Conservation (phyloP, 2,888 invertebrate genomes). For the Eupithecia vulgata region DNA sequence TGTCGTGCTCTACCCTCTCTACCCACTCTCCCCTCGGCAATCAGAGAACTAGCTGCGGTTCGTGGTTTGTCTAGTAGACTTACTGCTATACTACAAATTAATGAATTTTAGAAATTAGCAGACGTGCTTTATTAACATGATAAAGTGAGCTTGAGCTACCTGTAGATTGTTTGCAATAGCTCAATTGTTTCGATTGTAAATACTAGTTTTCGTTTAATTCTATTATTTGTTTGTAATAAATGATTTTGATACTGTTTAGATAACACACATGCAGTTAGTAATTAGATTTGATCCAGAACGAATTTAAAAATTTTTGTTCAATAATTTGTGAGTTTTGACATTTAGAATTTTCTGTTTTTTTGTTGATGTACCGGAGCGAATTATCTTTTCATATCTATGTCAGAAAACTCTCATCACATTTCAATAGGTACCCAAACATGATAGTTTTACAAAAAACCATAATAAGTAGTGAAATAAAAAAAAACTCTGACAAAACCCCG, state of each 20-base stretch:
- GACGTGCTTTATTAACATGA: not conserved
- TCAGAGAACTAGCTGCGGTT: slow-evolving; percentile 53
- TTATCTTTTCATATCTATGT: not conserved
- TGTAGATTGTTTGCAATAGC: too few species aligned
- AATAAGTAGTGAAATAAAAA: not conserved
- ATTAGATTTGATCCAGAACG: too few species aligned
- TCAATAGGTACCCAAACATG: not conserved
- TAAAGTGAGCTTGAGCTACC: too few species aligned
- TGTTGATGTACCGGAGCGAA: not conserved
- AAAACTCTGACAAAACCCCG: not conserved
- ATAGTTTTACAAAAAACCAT: not conserved
- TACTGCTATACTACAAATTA: slow-evolving; percentile 22
- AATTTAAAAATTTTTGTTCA: too few species aligned
- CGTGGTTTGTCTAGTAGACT: slow-evolving; percentile 54
- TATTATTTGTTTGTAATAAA: too few species aligned
- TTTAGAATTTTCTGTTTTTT: not conserved
- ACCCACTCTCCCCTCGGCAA: slow-evolving; percentile 54
- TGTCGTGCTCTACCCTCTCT: slow-evolving; percentile 62
- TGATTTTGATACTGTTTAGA: too few species aligned
- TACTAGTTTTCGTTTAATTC: too few species aligned
- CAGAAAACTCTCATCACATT: not conserved
- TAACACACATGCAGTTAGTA: too few species aligned
- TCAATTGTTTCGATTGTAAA: too few species aligned
- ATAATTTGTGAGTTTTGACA: too few species aligned
- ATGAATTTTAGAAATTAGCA: not conserved